Percentiles rank a stretch among this genome's conserved stretches.
These are phyloP conservation scores for Actinostola sp. DNA, from an alignment of 92 coral and sea anemone genomes.

Conservation along the genomic window DNA sequence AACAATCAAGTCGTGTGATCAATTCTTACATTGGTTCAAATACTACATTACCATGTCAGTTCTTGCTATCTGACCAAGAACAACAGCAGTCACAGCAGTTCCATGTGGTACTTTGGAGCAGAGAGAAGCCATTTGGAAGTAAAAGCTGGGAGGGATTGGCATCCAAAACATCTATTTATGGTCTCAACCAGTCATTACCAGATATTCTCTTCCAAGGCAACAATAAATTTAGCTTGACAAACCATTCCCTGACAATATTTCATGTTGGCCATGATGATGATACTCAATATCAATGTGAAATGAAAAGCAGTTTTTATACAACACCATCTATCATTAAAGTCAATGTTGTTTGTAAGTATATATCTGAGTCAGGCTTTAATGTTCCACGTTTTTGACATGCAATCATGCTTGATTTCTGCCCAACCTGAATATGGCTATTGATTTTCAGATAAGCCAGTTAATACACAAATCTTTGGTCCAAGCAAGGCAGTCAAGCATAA, in stretches of 20 bases:
- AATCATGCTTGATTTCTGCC: too few relatives aligned
- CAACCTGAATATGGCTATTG: background rate
- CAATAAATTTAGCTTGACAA: background rate
- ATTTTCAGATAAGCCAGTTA: slow-evolving; percentile 9
- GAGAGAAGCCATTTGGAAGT: slow-evolving; percentile 33
- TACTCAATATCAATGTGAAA: slow-evolving; percentile 46
- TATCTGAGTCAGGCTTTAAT: background rate
- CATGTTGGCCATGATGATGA: slow-evolving; percentile 27
- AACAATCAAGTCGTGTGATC: slow-evolving; percentile 43
- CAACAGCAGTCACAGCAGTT: slow-evolving; percentile 22
- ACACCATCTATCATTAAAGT: slow-evolving; percentile 32
- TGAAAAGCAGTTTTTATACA: slow-evolving; percentile 54
- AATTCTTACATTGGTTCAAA: slow-evolving; percentile 29
- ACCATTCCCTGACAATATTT: slow-evolving; percentile 28
- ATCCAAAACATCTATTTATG: slow-evolving; percentile 13
- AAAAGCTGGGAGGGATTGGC: slow-evolving; percentile 38
- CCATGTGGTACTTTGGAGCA: slow-evolving; percentile 42
- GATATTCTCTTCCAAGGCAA: slow-evolving; percentile 6
- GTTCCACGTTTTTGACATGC: background rate
- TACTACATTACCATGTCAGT: slow-evolving; percentile 36
- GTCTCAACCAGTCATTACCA: slow-evolving; percentile 23
- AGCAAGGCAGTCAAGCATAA: background rate
- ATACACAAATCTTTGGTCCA: slow-evolving; percentile 11
- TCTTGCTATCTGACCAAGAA: slow-evolving; percentile 30
- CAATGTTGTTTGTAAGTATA: slow-evolving; percentile 41